Conservation (phyloP, 2,113 vertebrate genomes). For the Phaethon lepturus region DNA sequence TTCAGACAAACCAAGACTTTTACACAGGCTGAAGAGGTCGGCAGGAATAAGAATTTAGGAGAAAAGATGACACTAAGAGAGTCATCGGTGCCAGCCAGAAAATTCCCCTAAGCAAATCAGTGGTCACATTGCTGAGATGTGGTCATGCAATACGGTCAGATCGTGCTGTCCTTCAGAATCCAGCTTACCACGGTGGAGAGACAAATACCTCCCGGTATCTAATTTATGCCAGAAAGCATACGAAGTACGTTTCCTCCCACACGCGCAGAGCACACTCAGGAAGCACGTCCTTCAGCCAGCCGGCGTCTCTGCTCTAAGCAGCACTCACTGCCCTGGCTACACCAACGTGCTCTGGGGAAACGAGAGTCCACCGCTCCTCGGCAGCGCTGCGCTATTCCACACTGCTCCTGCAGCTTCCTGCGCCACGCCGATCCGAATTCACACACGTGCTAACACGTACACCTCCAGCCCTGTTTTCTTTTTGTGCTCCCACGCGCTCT, state of each 20-base stretch:
- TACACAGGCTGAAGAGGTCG: neutral
- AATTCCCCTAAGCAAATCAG: neutral
- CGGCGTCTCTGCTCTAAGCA: neutral
- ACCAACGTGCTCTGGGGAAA: neutral
- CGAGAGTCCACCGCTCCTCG: neutral
- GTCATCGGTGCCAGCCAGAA: neutral
- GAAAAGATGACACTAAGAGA: neutral
- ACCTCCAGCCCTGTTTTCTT: neutral
- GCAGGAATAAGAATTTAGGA: neutral
- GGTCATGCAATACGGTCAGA: neutral
- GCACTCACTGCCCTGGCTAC: neutral
- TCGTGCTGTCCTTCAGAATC: neutral
- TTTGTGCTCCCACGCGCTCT: neutral
- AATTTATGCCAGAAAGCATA: neutral
- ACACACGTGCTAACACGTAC: neutral
- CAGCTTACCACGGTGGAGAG: neutral
- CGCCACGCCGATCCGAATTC: neutral
- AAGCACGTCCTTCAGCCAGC: neutral
- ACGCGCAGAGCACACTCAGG: neutral
- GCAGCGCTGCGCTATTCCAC: neutral
- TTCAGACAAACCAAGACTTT: neutral
- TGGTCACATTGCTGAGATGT: neutral
- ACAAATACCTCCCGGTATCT: neutral
- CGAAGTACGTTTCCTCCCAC: neutral
- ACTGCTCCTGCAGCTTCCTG: neutral